Percentiles rank a stretch among this genome's conserved stretches.
Evolutionary conservation across 2,888 invertebrate genomes (phyloP).

Genomic region (Chrysolina americana): DNA sequence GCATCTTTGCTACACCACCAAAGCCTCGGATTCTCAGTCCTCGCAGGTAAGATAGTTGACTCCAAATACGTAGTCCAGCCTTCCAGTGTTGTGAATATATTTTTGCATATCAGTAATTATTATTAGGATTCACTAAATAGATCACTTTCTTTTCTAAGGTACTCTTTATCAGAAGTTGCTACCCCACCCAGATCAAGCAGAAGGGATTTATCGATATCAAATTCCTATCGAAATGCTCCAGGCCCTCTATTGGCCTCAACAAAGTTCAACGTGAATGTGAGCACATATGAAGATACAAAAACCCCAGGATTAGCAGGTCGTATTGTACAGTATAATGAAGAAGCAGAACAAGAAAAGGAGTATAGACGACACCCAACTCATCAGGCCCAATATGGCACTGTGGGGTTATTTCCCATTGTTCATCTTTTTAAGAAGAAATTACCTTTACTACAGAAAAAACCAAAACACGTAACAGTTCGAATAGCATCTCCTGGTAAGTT

Average conservation of each 20-base stretch:
- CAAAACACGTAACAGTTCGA: slow-evolving; percentile 62
- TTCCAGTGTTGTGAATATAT: no score
- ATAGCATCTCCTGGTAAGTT: slow-evolving; percentile 50
- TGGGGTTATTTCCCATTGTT: slow-evolving; percentile 71
- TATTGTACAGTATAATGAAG: slow-evolving; percentile 71
- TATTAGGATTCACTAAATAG: slow-evolving; percentile 13
- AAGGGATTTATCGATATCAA: slow-evolving; percentile 43
- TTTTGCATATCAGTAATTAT: no score
- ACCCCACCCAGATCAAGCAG: slow-evolving; percentile 47
- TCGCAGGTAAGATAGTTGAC: slow-evolving; percentile 48
- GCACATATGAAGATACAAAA: slow-evolving; percentile 71
- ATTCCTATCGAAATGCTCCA: slow-evolving; percentile 43
- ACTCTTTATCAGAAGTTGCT: slow-evolving; percentile 57
- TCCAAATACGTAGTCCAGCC: background rate
- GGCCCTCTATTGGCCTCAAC: slow-evolving; percentile 70
- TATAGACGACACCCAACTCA: slow-evolving; percentile 58
- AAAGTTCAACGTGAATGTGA: slow-evolving; percentile 70
- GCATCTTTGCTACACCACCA: slow-evolving; percentile 51
- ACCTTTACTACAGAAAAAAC: slow-evolving; percentile 62
- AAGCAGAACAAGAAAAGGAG: slow-evolving; percentile 54
- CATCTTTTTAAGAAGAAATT: slow-evolving; percentile 70
- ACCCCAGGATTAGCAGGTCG: slow-evolving; percentile 72
- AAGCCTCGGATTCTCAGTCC: slow-evolving; percentile 51
- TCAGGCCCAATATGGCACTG: slow-evolving; percentile 68
- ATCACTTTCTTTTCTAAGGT: slow-evolving; percentile 47